phyloP scores from a whole-genome alignment of 1,140 invertebrate genomes.

The Ephestia elutella region DNA sequence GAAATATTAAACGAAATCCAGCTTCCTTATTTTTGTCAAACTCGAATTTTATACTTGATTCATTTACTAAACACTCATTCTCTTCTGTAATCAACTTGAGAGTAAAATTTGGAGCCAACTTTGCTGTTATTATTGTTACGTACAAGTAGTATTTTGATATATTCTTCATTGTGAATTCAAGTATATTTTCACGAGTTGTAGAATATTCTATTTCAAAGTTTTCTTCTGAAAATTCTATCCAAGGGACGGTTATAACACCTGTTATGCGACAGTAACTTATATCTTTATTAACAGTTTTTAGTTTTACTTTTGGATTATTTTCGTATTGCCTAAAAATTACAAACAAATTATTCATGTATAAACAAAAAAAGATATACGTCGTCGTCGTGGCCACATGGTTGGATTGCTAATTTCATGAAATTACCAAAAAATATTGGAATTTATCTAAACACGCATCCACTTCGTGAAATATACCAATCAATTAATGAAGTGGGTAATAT shows the following conservation, averaged over 20 bases:
- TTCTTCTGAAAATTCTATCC: constrained; percentile 53
- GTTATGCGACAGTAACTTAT: constrained; percentile 56
- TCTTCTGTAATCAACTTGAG: constrained; percentile 40
- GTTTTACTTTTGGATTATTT: constrained; percentile 52
- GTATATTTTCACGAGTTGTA: constrained; percentile 29
- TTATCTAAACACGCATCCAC: no score
- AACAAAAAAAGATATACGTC: no score
- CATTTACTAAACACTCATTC: constrained; percentile 35
- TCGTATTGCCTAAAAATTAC: constrained; percentile 49
- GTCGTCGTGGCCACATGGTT: no score
- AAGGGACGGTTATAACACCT: constrained; percentile 57
- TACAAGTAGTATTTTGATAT: constrained; percentile 54
- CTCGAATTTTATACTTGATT: constrained; percentile 57
- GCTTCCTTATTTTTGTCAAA: constrained; percentile 31
- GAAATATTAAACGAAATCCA: constrained; percentile 45
- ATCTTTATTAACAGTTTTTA: constrained; percentile 49
- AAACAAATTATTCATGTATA: constrained; percentile 2
- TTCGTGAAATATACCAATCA: no score
- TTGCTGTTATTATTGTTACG: constrained; percentile 50
- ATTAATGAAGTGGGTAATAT: no score
- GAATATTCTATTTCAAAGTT: constrained; percentile 54
- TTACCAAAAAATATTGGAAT: no score
- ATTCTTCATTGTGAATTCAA: constrained; percentile 58
- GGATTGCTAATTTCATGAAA: no score
- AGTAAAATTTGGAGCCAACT: constrained; percentile 47